Evolutionary conservation across 2,113 vertebrate genomes (phyloP).

Genomic region (Brienomyrus longianalis): DNA sequence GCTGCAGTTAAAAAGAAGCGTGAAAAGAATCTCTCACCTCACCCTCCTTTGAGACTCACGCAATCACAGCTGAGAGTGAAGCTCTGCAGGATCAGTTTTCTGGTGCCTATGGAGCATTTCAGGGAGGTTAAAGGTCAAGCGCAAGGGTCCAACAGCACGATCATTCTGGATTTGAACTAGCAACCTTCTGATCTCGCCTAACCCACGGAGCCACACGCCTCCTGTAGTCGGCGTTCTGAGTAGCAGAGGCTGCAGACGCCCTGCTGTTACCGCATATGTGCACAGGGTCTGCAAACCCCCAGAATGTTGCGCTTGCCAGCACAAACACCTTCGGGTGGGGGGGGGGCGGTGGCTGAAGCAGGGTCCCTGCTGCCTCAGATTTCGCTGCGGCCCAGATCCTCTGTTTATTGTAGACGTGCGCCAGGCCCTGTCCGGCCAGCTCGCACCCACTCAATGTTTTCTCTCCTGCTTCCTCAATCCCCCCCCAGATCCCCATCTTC

Average conservation of each 20-base stretch:
- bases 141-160: not conserved
- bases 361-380: not conserved
- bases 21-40: not conserved
- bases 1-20: not conserved
- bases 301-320: not conserved
- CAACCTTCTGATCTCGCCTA: not conserved
- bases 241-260: not conserved
- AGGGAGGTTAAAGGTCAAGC: not conserved
- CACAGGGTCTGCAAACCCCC: not conserved
- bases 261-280: not conserved
- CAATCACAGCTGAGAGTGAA: not conserved
- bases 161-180: not conserved
- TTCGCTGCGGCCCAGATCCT: not conserved
- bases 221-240: not conserved
- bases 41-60: not conserved
- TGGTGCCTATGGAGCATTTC: not conserved
- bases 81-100: not conserved
- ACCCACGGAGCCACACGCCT: not conserved
- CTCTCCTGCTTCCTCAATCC: not conserved
- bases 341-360: not conserved
- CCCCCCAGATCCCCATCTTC: not conserved
- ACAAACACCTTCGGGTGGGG: not conserved
- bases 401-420: slow-evolving; percentile 12
- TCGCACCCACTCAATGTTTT: not conserved
- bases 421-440: not conserved